phyloP scores from a whole-genome alignment of 2,113 vertebrate species.

The Thunnus thynnus region DNA sequence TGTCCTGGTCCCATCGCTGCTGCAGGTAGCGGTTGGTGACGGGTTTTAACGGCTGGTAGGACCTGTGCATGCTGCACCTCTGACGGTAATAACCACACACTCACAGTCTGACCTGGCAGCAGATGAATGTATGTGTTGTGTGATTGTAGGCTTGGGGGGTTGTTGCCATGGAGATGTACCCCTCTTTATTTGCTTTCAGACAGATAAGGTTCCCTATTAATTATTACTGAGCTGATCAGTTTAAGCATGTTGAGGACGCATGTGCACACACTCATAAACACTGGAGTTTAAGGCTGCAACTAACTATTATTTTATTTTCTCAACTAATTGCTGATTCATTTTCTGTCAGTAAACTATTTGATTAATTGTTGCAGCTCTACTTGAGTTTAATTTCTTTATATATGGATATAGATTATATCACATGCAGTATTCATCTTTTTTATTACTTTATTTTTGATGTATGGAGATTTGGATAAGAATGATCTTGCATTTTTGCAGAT shows the following conservation, averaged over 20 bases:
- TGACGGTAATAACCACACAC: neutral
- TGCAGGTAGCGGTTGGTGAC: conserved; percentile 83
- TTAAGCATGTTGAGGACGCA: neutral
- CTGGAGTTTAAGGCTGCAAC: no score
- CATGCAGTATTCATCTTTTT: no score
- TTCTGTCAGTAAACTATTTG: no score
- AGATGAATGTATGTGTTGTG: conserved; percentile 5
- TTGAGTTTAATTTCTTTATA: no score
- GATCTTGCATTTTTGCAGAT: no score
- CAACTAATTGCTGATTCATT: no score
- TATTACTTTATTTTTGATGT: no score
- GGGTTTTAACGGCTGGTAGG: conserved; percentile 82
- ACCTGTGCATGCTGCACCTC: conserved; percentile 77
- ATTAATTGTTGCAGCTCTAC: no score
- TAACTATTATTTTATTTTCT: no score
- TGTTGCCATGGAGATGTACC: conserved; percentile 56
- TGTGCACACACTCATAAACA: neutral
- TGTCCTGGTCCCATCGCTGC: conserved; percentile 82
- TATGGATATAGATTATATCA: no score
- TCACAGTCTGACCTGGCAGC: neutral
- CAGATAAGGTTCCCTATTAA: conserved; percentile 67
- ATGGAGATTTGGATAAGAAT: no score
- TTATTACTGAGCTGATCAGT: conserved; percentile 58
- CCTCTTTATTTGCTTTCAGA: conserved; percentile 39
- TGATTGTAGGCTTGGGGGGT: conserved; percentile 40